Evolutionary conservation across 2,797 vertebrate genomes (phyloP).

Genomic region (Danio aesculapii): DNA sequence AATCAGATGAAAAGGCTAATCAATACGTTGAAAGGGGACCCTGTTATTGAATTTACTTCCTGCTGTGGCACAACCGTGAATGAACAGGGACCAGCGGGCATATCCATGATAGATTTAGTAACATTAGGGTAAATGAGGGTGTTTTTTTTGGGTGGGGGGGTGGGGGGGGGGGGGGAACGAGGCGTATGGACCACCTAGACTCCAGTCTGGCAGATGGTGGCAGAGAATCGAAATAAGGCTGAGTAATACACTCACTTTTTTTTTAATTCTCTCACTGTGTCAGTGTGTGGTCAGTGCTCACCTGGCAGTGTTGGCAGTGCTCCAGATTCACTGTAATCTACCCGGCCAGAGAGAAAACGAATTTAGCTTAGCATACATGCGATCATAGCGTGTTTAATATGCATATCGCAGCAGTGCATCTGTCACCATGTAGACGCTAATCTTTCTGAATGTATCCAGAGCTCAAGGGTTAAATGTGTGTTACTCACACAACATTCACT

Average conservation of each 20-base stretch:
- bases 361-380: conserved; percentile 10
- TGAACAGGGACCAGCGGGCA: conserved; percentile 45
- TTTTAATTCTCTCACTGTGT: background rate
- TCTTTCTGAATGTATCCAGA: background rate
- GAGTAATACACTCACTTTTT: conserved; percentile 20
- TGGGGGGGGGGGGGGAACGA: background rate
- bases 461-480: background rate
- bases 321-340: conserved; percentile 35
- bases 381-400: conserved; percentile 3
- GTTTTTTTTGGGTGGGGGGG: background rate
- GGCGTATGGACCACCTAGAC: conserved; percentile 28
- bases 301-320: conserved; percentile 29
- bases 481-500: background rate
- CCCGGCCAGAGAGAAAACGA: background rate
- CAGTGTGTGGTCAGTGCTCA: conserved; percentile 28
- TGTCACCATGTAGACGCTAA: background rate
- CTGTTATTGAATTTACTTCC: conserved; percentile 51
- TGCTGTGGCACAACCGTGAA: conserved; percentile 40
- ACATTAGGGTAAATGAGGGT: conserved; percentile 46
- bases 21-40: conserved; percentile 59
- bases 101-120: conserved; percentile 54
- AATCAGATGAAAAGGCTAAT: conserved; percentile 60
- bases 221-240: conserved; percentile 15
- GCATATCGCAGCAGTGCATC: background rate
- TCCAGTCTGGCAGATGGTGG: conserved; percentile 26